phyloP scores from a whole-genome alignment of 2,797 vertebrate species.

The Petrocephalus sullivani region DNA sequence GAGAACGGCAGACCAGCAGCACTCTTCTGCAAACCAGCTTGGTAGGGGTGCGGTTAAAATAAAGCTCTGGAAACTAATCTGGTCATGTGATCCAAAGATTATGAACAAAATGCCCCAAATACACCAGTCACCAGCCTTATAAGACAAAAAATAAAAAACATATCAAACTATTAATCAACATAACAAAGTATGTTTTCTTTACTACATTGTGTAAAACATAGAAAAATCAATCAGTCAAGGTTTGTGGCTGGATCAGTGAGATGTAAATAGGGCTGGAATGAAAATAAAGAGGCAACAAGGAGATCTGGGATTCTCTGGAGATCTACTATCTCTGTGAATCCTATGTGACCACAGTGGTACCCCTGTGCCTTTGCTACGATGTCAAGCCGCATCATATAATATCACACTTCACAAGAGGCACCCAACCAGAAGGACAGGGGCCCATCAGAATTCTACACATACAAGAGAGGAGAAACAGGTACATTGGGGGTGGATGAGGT shows the following conservation, averaged over 20 bases:
- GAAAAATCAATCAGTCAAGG: not conserved
- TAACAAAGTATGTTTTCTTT: not conserved
- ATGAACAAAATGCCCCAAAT: not conserved
- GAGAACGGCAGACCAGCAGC: not conserved
- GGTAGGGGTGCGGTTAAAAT: not conserved
- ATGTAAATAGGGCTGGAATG: not conserved
- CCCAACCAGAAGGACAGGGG: not conserved
- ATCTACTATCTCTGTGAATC: not conserved
- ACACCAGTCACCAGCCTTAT: not conserved
- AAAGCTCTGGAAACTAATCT: not conserved
- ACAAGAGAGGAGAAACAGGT: not conserved
- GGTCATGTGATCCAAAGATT: not conserved
- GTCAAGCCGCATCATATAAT: not conserved
- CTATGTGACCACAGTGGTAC: not conserved
- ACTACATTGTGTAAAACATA: not conserved
- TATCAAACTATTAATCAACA: not conserved
- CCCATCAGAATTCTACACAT: not conserved
- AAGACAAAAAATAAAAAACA: not conserved
- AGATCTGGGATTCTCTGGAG: not conserved
- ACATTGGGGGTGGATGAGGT: too few relatives aligned
- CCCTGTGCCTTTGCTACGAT: not conserved
- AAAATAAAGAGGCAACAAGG: not conserved
- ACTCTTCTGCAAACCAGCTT: not conserved
- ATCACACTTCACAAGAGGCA: not conserved
- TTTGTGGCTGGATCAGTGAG: not conserved